A percentile compares a stretch with the other conserved stretches of the same genome.
phyloP scores from a whole-genome alignment of 2,113 vertebrate species.

The Oreocharis arfaki region DNA sequence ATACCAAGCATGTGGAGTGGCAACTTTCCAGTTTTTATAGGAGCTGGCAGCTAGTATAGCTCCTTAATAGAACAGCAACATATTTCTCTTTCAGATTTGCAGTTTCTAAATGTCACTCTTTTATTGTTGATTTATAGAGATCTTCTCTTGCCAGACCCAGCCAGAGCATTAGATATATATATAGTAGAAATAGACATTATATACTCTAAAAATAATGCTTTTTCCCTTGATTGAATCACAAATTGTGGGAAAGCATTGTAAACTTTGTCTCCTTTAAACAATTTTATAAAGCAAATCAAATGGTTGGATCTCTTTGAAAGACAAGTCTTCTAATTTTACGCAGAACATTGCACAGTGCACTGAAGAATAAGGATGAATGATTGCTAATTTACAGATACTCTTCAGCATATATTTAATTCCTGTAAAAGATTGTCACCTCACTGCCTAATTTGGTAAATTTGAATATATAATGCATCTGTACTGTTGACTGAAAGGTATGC shows the following conservation, averaged over 20 bases:
- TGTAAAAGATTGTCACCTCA: neutral
- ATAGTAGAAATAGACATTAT: neutral
- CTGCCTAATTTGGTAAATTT: neutral
- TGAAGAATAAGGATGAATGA: neutral
- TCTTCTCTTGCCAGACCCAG: neutral
- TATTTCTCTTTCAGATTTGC: conserved; percentile 38
- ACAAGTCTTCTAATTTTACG: neutral
- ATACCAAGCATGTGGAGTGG: neutral
- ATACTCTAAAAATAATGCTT: neutral
- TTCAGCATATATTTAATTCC: neutral
- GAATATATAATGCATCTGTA: neutral
- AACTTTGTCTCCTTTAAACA: neutral
- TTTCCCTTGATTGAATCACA: neutral
- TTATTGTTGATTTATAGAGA: conserved; percentile 26
- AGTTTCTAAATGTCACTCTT: conserved; percentile 44
- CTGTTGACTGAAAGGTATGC: neutral
- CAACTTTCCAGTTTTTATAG: conserved; percentile 32
- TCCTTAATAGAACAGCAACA: conserved; percentile 37
- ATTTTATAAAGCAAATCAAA: conserved; percentile 23
- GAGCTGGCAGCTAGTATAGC: neutral
- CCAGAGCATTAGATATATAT: neutral
- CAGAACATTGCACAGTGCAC: neutral
- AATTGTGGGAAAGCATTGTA: neutral
- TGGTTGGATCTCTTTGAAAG: neutral
- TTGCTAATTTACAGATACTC: neutral